A percentile compares a stretch with the other conserved stretches of the same genome.
phyloP scores from a whole-genome alignment of 2,797 vertebrate genomes.

The Fistularia commersonii region DNA sequence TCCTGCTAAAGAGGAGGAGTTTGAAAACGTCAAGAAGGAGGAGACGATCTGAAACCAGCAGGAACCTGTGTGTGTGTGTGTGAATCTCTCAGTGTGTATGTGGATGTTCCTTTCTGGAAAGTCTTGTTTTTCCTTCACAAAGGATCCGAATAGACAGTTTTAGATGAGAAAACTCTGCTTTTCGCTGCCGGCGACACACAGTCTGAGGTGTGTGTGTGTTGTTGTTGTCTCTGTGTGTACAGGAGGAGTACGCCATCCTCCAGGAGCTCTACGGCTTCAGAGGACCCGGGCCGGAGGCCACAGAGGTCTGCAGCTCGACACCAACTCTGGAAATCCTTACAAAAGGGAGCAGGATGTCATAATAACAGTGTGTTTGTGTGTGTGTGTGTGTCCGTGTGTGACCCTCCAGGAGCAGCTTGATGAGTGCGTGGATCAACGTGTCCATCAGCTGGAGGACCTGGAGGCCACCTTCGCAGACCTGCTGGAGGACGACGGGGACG shows the following conservation, averaged over 20 bases:
- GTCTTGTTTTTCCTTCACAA: too few species aligned
- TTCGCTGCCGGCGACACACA: too few species aligned
- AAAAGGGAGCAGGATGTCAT: background rate
- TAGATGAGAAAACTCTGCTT: too few species aligned
- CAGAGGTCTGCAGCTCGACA: conserved; percentile 74
- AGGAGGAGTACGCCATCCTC: conserved; percentile 89
- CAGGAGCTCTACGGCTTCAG: conserved; percentile 90
- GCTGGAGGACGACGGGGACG: conserved; percentile 85
- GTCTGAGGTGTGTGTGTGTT: background rate
- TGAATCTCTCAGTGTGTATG: background rate
- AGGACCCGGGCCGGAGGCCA: conserved; percentile 72
- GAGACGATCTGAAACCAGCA: too few species aligned
- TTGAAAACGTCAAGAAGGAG: too few species aligned
- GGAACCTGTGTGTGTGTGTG: too few species aligned
- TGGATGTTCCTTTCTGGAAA: background rate
- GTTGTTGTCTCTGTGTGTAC: conserved; percentile 23
- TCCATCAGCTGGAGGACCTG: conserved; percentile 89
- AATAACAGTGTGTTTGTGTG: background rate
- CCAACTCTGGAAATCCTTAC: background rate
- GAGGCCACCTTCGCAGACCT: conserved; percentile 91
- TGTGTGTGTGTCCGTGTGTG: too few species aligned
- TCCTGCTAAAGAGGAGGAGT: too few species aligned
- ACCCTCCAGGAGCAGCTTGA: conserved; percentile 76
- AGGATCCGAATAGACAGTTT: too few species aligned
- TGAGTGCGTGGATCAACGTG: conserved; percentile 85